Conservation (phyloP, 2,888 invertebrate species). For the Poecilobothrus nobilitatus region DNA sequence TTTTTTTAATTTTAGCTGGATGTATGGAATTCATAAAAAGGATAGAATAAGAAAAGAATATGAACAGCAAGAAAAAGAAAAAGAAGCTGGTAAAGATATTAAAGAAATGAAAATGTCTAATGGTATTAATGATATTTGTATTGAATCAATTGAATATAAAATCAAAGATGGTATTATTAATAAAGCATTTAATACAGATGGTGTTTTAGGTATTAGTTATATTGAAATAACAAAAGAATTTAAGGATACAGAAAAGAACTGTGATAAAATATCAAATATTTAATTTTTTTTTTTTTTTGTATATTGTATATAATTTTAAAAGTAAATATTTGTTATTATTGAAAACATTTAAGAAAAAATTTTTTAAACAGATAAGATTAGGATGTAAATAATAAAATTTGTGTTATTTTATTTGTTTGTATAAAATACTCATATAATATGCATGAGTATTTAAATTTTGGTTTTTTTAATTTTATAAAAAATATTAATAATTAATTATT, state of each 20-base stretch:
- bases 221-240: not conserved
- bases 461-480: too few species aligned
- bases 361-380: too few species aligned
- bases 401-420: too few species aligned
- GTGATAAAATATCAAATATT: slow-evolving; percentile 1
- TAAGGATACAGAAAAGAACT: not conserved
- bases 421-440: too few species aligned
- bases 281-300: too few species aligned
- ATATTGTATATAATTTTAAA: too few species aligned
- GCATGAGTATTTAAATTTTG: too few species aligned
- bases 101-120: not conserved
- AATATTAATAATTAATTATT: too few species aligned
- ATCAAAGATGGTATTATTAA: not conserved
- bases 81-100: not conserved
- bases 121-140: not conserved
- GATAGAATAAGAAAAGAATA: slow-evolving; percentile 14
- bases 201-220: not conserved
- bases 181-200: not conserved
- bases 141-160: not conserved
- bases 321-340: too few species aligned
- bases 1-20: slow-evolving; percentile 13
- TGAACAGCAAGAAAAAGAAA: slow-evolving; percentile 10
- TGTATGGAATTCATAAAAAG: slow-evolving; percentile 19
- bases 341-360: too few species aligned
- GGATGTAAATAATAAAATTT: too few species aligned